Evolutionary conservation across 2,888 invertebrate genomes (phyloP).

Genomic region (Lysandra coridon): DNA sequence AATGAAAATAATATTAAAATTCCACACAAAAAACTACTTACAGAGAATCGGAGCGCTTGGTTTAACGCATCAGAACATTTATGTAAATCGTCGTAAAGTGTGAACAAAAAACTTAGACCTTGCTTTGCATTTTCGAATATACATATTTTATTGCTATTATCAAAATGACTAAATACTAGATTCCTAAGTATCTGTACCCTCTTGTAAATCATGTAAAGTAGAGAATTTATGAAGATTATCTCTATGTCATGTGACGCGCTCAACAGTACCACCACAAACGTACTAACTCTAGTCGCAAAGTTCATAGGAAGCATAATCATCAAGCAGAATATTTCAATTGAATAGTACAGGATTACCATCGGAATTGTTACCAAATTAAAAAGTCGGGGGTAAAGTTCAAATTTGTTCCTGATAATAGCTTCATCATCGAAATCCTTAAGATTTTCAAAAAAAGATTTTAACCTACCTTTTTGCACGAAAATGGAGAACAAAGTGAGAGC

Average conservation of each 20-base stretch:
- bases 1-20: background rate
- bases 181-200: conserved; percentile 4
- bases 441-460: background rate
- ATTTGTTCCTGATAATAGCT: background rate
- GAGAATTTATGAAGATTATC: conserved; percentile 9
- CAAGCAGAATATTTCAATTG: background rate
- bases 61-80: conserved; percentile 35
- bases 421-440: conserved; percentile 9
- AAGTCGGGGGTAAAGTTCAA: background rate
- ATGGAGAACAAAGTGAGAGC: background rate
- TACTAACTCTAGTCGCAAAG: background rate
- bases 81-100: conserved; percentile 31
- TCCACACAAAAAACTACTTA: conserved; percentile 12
- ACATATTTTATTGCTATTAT: background rate
- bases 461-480: background rate
- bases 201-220: conserved; percentile 17
- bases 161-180: background rate
- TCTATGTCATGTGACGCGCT: background rate
- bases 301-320: background rate
- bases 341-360: background rate
- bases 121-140: background rate
- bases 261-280: background rate
- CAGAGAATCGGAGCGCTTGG: conserved; percentile 32
- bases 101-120: conserved; percentile 1
- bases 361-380: background rate